phyloP scores from a whole-genome alignment of 2,888 invertebrate species.

The Linnaemya tessellans region DNA sequence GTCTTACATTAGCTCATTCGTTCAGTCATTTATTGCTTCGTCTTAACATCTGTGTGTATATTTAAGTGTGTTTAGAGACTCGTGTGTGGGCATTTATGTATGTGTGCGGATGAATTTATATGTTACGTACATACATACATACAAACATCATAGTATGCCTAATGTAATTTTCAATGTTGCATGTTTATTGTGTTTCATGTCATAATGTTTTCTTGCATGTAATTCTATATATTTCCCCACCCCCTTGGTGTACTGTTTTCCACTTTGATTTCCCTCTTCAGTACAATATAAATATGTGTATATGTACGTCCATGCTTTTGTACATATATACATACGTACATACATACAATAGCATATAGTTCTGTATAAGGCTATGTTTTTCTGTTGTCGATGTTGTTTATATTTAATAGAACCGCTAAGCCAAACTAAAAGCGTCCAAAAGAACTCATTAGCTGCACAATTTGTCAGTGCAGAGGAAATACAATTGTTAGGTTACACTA shows the following conservation, averaged over 20 bases:
- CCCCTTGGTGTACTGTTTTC: neutral
- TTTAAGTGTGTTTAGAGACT: neutral
- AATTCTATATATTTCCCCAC: neutral
- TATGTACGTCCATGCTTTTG: too few relatives aligned
- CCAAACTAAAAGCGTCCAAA: conserved; percentile 10
- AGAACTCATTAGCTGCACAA: conserved; percentile 32
- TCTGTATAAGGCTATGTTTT: neutral
- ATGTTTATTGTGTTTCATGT: conserved; percentile 64
- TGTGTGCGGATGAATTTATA: conserved; percentile 23
- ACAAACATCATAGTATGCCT: neutral
- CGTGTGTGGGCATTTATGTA: neutral
- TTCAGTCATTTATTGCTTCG: conserved; percentile 8
- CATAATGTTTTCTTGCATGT: conserved; percentile 65
- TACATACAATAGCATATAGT: neutral
- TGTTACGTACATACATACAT: neutral
- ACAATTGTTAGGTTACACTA: too few relatives aligned
- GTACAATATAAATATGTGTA: neutral
- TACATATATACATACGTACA: too few relatives aligned
- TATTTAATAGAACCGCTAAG: conserved; percentile 23
- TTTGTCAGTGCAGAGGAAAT: conserved; percentile 8
- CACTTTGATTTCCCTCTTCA: neutral
- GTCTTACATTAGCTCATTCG: conserved; percentile 3
- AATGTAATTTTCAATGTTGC: conserved; percentile 66
- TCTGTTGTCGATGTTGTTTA: neutral
- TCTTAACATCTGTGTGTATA: neutral